Evolutionary conservation across 2,797 vertebrate genomes (phyloP).

Genomic region (Apogon hyalosoma): DNA sequence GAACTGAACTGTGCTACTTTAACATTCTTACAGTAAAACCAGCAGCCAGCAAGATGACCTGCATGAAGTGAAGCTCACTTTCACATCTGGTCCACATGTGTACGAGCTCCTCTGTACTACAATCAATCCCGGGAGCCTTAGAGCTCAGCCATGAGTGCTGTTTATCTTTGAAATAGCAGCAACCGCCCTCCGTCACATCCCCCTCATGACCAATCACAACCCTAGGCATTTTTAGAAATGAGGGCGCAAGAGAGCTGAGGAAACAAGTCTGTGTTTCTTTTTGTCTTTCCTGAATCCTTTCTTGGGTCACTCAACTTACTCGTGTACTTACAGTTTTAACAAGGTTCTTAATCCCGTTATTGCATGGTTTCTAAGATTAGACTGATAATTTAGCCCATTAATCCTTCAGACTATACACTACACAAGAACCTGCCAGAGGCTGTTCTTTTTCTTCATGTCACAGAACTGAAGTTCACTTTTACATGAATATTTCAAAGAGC

Average conservation of each 20-base stretch:
- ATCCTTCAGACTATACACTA: background rate
- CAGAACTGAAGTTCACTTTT: background rate
- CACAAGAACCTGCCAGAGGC: slow-evolving; percentile 1
- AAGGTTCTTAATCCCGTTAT: background rate
- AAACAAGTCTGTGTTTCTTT: slow-evolving; percentile 60
- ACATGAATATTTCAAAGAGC: background rate
- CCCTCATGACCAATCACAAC: slow-evolving; percentile 72
- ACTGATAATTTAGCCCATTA: background rate
- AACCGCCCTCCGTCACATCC: slow-evolving; percentile 52
- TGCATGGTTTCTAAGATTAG: slow-evolving; percentile 6
- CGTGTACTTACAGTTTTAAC: slow-evolving; percentile 13
- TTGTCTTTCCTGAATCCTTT: slow-evolving; percentile 13
- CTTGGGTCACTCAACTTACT: slow-evolving; percentile 10
- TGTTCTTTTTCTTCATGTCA: background rate
- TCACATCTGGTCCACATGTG: slow-evolving; percentile 74
- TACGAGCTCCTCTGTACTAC: slow-evolving; percentile 43
- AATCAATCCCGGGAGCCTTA: slow-evolving; percentile 32
- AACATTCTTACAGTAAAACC: slow-evolving; percentile 35
- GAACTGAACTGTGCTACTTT: slow-evolving; percentile 8
- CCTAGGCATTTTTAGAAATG: slow-evolving; percentile 67
- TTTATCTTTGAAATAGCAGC: slow-evolving; percentile 82
- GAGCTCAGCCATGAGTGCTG: slow-evolving; percentile 46
- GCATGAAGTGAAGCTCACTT: slow-evolving; percentile 20
- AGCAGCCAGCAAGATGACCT: slow-evolving; percentile 16
- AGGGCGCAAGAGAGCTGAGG: slow-evolving; percentile 39